phyloP scores from a whole-genome alignment of 2,797 vertebrate genomes.

The Syngnathus rostellatus region DNA sequence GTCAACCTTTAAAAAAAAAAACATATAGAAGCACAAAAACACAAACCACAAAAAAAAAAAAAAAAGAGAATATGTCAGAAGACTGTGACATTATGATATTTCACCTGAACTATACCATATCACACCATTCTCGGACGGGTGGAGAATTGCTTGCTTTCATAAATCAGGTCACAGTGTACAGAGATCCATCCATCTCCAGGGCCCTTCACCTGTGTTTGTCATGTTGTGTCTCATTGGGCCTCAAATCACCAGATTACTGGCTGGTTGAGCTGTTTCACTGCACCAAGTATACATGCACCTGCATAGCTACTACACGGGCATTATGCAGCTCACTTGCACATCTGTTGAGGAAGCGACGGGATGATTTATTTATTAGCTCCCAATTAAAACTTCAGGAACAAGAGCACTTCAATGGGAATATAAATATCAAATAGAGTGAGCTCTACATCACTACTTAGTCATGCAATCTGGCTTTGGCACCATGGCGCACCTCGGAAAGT shows the following conservation, averaged over 20 bases:
- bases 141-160: conserved; percentile 20
- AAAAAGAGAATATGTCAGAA: background rate
- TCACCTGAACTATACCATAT: background rate
- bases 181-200: conserved; percentile 36
- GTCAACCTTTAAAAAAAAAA: background rate
- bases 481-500: conserved; percentile 28
- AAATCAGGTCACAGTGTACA: conserved; percentile 46
- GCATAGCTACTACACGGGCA: conserved; percentile 49
- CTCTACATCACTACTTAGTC: conserved; percentile 68
- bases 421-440: conserved; percentile 72
- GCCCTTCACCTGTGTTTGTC: conserved; percentile 49
- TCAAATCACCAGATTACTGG: conserved; percentile 49
- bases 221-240: conserved; percentile 43
- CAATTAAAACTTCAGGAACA: conserved; percentile 76
- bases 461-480: conserved; percentile 64
- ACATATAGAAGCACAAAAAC: background rate
- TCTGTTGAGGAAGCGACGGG: conserved; percentile 70
- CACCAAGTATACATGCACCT: conserved; percentile 58
- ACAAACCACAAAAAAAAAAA: background rate
- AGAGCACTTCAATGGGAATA: conserved; percentile 74
- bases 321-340: conserved; percentile 63
- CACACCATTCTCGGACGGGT: conserved; percentile 22
- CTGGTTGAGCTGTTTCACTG: conserved; percentile 48
- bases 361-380: conserved; percentile 74
- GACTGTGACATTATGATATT: background rate